Evolutionary conservation across 2,797 vertebrate species (phyloP).

Genomic region (Furcifer pardalis): DNA sequence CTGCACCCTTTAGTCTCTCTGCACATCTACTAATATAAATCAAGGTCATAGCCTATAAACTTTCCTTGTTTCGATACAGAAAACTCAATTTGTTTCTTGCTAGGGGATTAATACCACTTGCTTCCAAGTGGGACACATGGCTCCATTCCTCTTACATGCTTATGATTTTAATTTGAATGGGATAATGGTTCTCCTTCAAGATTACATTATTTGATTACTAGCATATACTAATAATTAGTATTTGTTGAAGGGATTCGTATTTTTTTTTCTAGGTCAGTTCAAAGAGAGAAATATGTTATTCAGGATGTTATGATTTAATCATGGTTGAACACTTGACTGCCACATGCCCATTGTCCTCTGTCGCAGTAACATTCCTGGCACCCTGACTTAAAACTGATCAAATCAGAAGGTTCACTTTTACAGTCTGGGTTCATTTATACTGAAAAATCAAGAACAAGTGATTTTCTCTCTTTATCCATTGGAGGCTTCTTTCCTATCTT

Average conservation of each 20-base stretch:
- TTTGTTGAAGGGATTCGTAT: conserved; percentile 6
- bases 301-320: not conserved
- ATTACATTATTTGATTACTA: conserved; percentile 39
- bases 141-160: not conserved
- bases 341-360: not conserved
- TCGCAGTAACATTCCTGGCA: not conserved
- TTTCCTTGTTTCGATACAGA: not conserved
- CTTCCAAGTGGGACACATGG: not conserved
- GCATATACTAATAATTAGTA: conserved; percentile 25
- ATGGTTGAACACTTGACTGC: not conserved
- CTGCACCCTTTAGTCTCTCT: conserved; percentile 6
- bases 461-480: not conserved
- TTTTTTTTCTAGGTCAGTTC: conserved; percentile 14
- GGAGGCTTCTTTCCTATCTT: too few relatives aligned
- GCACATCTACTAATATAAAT: conserved; percentile 15
- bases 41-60: conserved; percentile 1
- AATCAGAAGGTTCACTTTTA: not conserved
- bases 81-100: conserved; percentile 12
- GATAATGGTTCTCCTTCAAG: conserved; percentile 12
- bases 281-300: not conserved
- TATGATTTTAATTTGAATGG: not conserved
- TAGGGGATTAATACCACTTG: conserved; percentile 1
- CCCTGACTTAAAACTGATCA: not conserved
- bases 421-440: not conserved
- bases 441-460: not conserved